These are phyloP conservation scores for Bergia sp. DNA, from an alignment of 92 coral and sea anemone genomes.

Conservation along the genomic window DNA sequence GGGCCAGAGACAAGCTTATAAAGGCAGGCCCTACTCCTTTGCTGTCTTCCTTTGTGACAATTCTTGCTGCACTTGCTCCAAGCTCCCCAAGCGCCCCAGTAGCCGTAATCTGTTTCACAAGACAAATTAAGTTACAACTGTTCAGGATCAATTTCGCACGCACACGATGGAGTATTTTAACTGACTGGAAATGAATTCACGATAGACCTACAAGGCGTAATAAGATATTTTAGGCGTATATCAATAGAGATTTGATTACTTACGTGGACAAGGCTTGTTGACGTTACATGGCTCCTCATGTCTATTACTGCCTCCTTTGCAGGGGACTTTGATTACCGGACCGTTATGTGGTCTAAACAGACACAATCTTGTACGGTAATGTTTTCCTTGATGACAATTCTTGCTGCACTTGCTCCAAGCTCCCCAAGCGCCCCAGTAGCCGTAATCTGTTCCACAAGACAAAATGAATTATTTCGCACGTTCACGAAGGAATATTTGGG, in stretches of 20 bases:
- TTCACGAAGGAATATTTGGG: too few species aligned
- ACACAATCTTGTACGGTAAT: too few species aligned
- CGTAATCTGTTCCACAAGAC: too few species aligned
- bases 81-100: conserved; percentile 4
- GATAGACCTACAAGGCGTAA: too few species aligned
- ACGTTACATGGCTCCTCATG: neutral
- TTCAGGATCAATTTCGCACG: neutral
- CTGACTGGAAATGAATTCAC: neutral
- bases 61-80: neutral
- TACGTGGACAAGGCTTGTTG: neutral
- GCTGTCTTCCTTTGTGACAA: neutral
- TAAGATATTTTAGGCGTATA: too few species aligned
- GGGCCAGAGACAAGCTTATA: neutral
- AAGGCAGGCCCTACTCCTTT: neutral
- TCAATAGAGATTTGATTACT: neutral
- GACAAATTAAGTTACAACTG: neutral
- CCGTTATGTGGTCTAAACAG: too few species aligned
- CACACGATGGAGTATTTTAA: neutral
- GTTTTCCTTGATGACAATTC: too few species aligned
- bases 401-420: too few species aligned
- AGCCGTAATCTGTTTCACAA: neutral
- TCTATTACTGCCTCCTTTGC: neutral
- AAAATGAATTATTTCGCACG: too few species aligned
- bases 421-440: too few species aligned
- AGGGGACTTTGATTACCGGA: neutral